Percentiles rank a stretch among this genome's conserved stretches.
These are phyloP conservation scores for Erannis defoliaria DNA, from an alignment of 2,888 invertebrate species.

Conservation along the genomic window DNA sequence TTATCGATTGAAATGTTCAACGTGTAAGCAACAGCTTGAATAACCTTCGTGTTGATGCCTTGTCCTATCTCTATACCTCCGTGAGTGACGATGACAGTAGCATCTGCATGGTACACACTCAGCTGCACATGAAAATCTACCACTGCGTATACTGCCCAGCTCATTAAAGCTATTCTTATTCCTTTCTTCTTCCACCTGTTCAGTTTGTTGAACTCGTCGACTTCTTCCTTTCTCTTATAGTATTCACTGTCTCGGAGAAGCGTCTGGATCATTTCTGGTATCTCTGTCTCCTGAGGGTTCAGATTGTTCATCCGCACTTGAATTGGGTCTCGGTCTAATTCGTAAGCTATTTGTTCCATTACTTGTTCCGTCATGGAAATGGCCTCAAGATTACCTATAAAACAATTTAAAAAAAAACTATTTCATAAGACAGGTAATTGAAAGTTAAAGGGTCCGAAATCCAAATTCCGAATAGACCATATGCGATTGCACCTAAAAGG, in stretches of 20 bases:
- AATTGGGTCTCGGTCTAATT: conserved; percentile 84
- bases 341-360: conserved; percentile 88
- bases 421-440: neutral
- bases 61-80: conserved; percentile 93
- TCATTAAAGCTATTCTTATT: conserved; percentile 89
- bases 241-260: conserved; percentile 79
- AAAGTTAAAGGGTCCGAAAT: too few relatives aligned
- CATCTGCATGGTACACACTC: conserved; percentile 90
- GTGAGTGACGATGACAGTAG: conserved; percentile 90
- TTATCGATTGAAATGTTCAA: conserved; percentile 88
- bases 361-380: conserved; percentile 87
- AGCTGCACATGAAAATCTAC: conserved; percentile 87
- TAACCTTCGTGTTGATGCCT: conserved; percentile 91
- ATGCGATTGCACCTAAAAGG: too few relatives aligned
- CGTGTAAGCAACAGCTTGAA: conserved; percentile 89
- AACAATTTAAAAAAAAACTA: neutral
- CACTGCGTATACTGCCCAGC: conserved; percentile 85
- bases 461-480: too few relatives aligned
- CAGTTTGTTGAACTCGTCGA: conserved; percentile 87
- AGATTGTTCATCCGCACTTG: conserved; percentile 76
- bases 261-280: conserved; percentile 60
- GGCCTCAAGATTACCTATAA: conserved; percentile 87
- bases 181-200: conserved; percentile 94
- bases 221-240: conserved; percentile 80
- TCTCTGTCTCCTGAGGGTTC: conserved; percentile 74